These are phyloP conservation scores for Apeltes quadracus DNA, from an alignment of 2,113 vertebrate genomes.

Conservation along the genomic window DNA sequence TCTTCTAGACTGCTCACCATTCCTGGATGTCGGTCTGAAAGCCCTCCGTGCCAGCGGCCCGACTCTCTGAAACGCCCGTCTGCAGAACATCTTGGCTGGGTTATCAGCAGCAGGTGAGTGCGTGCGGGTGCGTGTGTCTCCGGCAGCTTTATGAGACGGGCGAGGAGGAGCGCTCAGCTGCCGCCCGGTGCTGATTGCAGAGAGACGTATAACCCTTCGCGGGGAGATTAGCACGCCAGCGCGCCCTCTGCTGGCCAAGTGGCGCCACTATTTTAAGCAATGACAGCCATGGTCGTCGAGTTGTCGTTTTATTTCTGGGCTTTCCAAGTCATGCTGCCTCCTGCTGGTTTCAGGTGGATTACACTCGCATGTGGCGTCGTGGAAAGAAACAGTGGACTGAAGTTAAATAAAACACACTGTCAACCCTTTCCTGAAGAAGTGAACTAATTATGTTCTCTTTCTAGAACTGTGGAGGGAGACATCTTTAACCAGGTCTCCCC, in stretches of 20 bases:
- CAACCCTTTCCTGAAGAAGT: no score
- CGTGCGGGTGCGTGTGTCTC: not conserved
- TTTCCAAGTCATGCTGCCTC: not conserved
- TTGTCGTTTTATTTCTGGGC: not conserved
- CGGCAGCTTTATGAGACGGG: conserved; percentile 14
- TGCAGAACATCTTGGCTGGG: conserved; percentile 80
- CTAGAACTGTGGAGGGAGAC: no score
- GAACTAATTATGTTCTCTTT: no score
- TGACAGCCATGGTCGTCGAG: no score
- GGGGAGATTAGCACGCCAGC: rapidly evolving
- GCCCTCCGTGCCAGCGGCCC: conserved; percentile 77
- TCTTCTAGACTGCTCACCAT: conserved; percentile 56
- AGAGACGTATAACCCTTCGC: no score
- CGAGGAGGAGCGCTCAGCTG: conserved; percentile 10
- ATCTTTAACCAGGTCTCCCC: no score
- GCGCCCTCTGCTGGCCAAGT: conserved; percentile 30
- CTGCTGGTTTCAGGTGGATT: conserved; percentile 32
- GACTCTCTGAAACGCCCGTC: conserved; percentile 82
- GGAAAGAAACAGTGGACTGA: not conserved
- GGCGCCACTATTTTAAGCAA: no score
- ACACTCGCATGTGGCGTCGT: conserved; percentile 14
- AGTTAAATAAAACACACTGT: conserved; percentile 25
- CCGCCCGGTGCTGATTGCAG: not conserved
- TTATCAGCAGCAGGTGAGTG: not conserved
- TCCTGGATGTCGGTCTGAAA: conserved; percentile 39